Percentiles rank a stretch among this genome's conserved stretches.
These are phyloP conservation scores for Drosophila gunungcola DNA, from an alignment of 1,140 invertebrate genomes.

Conservation along the genomic window DNA sequence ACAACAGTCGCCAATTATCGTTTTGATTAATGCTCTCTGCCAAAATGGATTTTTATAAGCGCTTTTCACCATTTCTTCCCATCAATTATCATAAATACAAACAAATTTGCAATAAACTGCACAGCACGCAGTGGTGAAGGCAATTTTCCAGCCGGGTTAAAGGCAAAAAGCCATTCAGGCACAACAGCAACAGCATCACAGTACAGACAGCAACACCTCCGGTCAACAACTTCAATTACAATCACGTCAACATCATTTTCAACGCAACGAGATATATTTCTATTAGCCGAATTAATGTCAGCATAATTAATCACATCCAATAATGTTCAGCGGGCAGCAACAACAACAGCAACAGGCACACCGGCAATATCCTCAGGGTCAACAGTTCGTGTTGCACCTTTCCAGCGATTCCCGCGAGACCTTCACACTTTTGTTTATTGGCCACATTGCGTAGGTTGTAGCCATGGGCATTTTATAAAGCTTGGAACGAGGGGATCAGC, in stretches of 20 bases:
- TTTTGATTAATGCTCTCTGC: slow-evolving; percentile 72
- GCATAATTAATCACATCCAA: slow-evolving; percentile 79
- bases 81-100: slow-evolving; percentile 78
- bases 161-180: slow-evolving; percentile 61
- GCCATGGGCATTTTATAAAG: slow-evolving; percentile 65
- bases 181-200: slow-evolving; percentile 27
- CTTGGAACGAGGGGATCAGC: slow-evolving; percentile 27
- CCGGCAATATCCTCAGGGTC: slow-evolving; percentile 56
- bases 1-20: slow-evolving; percentile 77
- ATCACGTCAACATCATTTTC: slow-evolving; percentile 82
- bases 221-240: slow-evolving; percentile 76
- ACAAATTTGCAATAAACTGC: slow-evolving; percentile 83
- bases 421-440: slow-evolving; percentile 82
- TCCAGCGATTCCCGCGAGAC: slow-evolving; percentile 38
- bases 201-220: slow-evolving; percentile 12
- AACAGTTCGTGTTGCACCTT: slow-evolving; percentile 65
- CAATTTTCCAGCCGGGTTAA: slow-evolving; percentile 74
- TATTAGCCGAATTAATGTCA: slow-evolving; percentile 84
- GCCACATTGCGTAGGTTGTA: slow-evolving; percentile 78
- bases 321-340: slow-evolving; percentile 58
- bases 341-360: slow-evolving; percentile 29
- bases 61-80: slow-evolving; percentile 74
- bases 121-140: slow-evolving; percentile 71
- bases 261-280: slow-evolving; percentile 82
- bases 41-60: slow-evolving; percentile 77